Evolutionary conservation across 1,140 invertebrate species (phyloP).

Genomic region (Hypsibius dujardini): DNA sequence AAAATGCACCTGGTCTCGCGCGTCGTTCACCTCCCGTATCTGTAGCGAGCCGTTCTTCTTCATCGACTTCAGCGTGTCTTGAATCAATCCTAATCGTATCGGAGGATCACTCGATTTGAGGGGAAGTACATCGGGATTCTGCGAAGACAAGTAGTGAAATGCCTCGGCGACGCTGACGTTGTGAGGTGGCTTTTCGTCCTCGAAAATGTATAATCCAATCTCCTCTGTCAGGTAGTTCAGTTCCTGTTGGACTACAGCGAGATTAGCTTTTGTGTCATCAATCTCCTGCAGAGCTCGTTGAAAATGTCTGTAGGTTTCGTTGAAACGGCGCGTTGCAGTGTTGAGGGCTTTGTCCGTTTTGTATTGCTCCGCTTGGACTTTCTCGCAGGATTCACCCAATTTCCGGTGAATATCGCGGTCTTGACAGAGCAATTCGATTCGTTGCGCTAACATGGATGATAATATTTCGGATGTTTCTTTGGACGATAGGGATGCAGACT

Average conservation of each 20-base stretch:
- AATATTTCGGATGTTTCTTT: too few relatives aligned
- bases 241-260: background rate
- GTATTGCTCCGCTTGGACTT: background rate
- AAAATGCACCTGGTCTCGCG: background rate
- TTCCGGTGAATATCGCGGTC: background rate
- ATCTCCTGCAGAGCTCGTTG: background rate
- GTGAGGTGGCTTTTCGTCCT: background rate
- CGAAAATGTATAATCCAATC: background rate
- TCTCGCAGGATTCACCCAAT: background rate
- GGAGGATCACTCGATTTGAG: background rate
- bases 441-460: background rate
- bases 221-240: slow-evolving; percentile 1
- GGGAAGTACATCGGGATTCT: background rate
- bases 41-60: background rate
- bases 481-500: too few relatives aligned
- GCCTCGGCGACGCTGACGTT: background rate
- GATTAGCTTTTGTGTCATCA: background rate
- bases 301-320: background rate
- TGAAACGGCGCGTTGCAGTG: background rate
- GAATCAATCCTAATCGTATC: background rate
- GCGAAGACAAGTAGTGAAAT: background rate
- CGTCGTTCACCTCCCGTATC: background rate
- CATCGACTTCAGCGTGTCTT: background rate
- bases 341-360: background rate
- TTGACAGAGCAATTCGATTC: background rate